These are phyloP conservation scores for Sipha maydis DNA, from an alignment of 2,888 invertebrate genomes.

Conservation along the genomic window DNA sequence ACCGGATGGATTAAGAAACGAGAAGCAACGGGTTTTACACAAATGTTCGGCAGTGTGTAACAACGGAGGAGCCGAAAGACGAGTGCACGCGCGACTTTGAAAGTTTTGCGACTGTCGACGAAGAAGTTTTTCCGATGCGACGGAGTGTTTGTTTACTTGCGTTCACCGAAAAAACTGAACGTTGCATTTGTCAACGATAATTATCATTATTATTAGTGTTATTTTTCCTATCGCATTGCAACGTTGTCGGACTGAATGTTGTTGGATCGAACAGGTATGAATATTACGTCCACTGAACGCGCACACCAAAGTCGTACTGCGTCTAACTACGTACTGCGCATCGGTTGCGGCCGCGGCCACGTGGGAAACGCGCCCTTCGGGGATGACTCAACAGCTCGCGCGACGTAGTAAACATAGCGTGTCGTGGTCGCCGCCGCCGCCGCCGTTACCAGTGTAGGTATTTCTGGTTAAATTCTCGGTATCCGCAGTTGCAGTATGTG, in stretches of 20 bases:
- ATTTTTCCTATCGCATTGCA: too few species aligned
- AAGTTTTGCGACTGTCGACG: too few species aligned
- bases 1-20: neutral
- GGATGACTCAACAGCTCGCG: conserved; percentile 37
- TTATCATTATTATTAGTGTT: too few species aligned
- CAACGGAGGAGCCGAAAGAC: too few species aligned
- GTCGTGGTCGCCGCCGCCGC: neutral
- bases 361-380: conserved; percentile 61
- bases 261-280: neutral
- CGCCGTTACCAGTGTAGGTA: conserved; percentile 37
- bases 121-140: too few species aligned
- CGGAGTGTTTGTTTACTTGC: too few species aligned
- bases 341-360: conserved; percentile 27
- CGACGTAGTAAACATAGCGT: neutral
- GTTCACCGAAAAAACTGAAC: too few species aligned
- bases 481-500: neutral
- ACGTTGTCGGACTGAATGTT: too few species aligned
- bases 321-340: conserved; percentile 32
- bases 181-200: too few species aligned
- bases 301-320: neutral
- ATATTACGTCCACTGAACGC: neutral
- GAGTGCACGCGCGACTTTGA: too few species aligned
- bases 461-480: conserved; percentile 23
- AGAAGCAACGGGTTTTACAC: too few species aligned
- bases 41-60: too few species aligned